Conservation (phyloP, 2,113 vertebrate genomes). For the Ailuropoda melanoleuca region DNA sequence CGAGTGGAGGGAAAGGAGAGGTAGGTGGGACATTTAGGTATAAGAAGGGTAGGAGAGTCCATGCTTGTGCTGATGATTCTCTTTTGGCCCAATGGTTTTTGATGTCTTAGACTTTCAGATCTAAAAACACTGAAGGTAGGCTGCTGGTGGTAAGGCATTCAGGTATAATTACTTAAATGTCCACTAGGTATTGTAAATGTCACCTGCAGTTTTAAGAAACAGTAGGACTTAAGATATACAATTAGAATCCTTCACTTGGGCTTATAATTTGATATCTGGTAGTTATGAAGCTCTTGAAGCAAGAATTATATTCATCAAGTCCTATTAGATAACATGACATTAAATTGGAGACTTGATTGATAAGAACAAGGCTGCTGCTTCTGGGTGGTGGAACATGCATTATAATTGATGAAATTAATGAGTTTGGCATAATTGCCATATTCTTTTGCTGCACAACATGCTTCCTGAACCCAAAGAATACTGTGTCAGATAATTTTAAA, state of each 20-base stretch:
- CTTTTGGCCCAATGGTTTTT: neutral
- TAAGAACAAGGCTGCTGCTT: neutral
- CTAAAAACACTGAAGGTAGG: neutral
- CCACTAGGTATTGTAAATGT: neutral
- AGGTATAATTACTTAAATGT: neutral
- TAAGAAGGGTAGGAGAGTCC: neutral
- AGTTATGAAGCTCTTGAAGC: neutral
- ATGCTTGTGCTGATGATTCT: neutral
- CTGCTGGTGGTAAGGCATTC: too few relatives aligned
- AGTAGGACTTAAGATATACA: neutral
- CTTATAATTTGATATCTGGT: neutral
- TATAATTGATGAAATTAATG: neutral
- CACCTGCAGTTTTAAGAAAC: neutral
- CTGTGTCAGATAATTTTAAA: neutral
- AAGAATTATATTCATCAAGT: neutral
- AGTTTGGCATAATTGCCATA: neutral
- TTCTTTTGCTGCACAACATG: neutral
- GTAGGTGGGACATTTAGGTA: neutral
- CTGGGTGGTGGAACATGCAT: neutral
- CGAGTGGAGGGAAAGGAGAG: neutral
- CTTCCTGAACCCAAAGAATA: neutral
- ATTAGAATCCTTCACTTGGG: neutral
- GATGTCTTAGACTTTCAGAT: neutral
- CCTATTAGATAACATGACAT: neutral
- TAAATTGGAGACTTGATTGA: neutral